Percentiles rank a stretch among this genome's conserved stretches.
Conservation (phyloP, 2,113 vertebrate genomes). For the Sturnus vulgaris region DNA sequence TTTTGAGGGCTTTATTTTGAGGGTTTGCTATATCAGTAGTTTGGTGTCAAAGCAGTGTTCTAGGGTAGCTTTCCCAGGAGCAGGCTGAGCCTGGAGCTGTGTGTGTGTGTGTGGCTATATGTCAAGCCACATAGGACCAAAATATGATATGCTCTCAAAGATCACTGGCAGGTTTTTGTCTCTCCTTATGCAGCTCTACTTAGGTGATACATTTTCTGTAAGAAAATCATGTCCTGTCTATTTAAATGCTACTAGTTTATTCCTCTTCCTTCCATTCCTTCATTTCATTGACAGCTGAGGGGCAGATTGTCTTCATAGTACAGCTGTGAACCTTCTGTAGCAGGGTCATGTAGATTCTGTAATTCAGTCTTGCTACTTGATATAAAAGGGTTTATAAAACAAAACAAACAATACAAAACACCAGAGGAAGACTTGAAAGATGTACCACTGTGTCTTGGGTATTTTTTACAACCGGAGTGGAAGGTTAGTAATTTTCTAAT, state of each 20-base stretch:
- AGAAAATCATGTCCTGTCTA: neutral
- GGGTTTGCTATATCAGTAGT: neutral
- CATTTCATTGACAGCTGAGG: neutral
- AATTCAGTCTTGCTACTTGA: neutral
- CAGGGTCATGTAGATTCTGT: neutral
- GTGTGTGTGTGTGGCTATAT: rapidly evolving
- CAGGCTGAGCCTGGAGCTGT: neutral
- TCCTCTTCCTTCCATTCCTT: neutral
- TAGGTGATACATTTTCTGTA: neutral
- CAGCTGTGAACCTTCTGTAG: neutral
- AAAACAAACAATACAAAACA: neutral
- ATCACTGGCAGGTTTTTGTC: neutral
- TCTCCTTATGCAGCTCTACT: neutral
- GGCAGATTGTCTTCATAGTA: neutral
- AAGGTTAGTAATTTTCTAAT: neutral
- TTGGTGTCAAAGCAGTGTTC: neutral
- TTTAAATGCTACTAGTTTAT: neutral
- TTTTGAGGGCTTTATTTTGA: neutral
- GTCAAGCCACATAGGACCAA: neutral
- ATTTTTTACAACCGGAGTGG: neutral
- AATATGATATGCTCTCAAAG: rapidly evolving
- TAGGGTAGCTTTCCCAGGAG: neutral
- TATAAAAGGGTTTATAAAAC: neutral
- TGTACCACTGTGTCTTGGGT: neutral
- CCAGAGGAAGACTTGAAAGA: neutral